Evolutionary conservation across 2,113 vertebrate species (phyloP).

Genomic region (Paradoxurus hermaphroditus): DNA sequence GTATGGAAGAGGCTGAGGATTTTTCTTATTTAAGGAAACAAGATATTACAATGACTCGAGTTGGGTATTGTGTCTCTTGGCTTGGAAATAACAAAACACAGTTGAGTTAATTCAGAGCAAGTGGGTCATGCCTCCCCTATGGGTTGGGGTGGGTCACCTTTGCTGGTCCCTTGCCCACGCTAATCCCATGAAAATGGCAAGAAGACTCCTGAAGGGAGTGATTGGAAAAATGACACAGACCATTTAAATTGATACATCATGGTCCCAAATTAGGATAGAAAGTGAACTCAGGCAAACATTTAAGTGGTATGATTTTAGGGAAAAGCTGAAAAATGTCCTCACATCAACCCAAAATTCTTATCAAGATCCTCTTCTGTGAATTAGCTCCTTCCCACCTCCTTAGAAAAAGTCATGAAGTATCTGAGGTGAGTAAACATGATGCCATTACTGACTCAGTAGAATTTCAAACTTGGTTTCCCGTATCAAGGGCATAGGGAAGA

Average conservation of each 20-base stretch:
- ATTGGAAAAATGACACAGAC: neutral
- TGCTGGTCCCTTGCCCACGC: neutral
- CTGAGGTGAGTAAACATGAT: neutral
- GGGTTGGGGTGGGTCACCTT: neutral
- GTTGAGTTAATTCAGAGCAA: neutral
- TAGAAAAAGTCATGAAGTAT: neutral
- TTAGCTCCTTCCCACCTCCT: neutral
- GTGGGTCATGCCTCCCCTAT: neutral
- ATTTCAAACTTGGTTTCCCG: neutral
- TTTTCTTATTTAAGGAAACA: neutral
- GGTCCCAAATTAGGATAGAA: neutral
- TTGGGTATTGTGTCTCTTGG: neutral
- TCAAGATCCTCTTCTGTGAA: neutral
- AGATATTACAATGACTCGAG: neutral
- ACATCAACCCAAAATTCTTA: neutral
- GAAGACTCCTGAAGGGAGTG: neutral
- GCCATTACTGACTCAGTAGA: neutral
- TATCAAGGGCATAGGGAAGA: neutral
- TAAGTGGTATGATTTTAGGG: neutral
- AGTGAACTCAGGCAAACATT: neutral
- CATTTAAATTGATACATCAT: neutral
- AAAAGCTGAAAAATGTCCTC: neutral
- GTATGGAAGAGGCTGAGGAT: neutral
- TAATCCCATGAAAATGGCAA: neutral
- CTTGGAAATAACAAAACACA: neutral